Evolutionary conservation across 2,797 vertebrate genomes (phyloP).

Genomic region (Lagodon rhomboides): DNA sequence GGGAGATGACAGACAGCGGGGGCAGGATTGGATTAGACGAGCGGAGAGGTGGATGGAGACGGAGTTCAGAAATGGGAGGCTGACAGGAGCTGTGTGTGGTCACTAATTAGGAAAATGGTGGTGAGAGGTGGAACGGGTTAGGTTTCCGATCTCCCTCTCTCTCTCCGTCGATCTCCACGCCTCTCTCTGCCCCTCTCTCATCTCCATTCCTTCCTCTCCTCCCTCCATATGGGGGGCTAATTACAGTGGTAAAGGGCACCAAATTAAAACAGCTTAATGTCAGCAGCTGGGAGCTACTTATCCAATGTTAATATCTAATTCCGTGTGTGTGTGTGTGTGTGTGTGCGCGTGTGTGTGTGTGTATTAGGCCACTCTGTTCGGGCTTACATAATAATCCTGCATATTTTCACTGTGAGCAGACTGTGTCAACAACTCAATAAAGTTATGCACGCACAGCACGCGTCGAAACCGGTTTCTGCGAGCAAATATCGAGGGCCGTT

Average conservation of each 20-base stretch:
- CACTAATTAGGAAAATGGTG: constrained; percentile 74
- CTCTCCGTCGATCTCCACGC: constrained; percentile 8
- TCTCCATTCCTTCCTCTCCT: constrained; percentile 41
- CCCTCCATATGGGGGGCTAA: constrained; percentile 78
- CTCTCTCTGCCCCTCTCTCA: constrained; percentile 29
- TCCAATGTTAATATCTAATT: constrained; percentile 67
- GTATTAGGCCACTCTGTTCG: constrained; percentile 36
- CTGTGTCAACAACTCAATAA: constrained; percentile 59
- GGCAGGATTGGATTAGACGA: constrained; percentile 44
- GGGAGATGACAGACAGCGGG: constrained; percentile 15
- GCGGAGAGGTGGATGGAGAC: constrained; percentile 32
- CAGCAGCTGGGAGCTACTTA: constrained; percentile 82
- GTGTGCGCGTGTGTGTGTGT: constrained; percentile 13
- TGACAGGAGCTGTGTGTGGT: constrained; percentile 72
- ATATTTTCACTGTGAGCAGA: constrained; percentile 47
- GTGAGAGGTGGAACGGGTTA: constrained; percentile 57
- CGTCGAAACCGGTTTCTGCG: constrained; percentile 15
- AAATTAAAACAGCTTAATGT: constrained; percentile 88
- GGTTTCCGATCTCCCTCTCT: constrained; percentile 36
- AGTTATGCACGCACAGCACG: constrained; percentile 37
- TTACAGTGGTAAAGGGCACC: constrained; percentile 86
- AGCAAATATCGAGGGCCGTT: constrained; percentile 37
- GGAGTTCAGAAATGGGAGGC: constrained; percentile 39
- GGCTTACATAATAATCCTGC: constrained; percentile 59
- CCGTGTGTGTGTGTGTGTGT: constrained; percentile 26